Conservation (phyloP, 2,888 invertebrate species). For the Heteropelma amictum region DNA sequence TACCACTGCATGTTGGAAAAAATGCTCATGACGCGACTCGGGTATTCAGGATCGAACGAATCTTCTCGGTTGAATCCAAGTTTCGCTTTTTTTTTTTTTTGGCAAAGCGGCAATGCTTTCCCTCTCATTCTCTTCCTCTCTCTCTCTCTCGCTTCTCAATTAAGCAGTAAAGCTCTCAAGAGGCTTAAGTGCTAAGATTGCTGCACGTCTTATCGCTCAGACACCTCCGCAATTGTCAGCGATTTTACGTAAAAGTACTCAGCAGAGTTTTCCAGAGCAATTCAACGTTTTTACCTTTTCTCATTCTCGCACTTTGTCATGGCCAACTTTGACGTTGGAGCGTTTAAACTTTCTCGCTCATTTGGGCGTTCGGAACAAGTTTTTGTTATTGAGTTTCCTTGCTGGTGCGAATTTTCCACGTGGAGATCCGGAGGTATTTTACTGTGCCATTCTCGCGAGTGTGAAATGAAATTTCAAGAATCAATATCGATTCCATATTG, state of each 20-base stretch:
- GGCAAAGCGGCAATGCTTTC: slow-evolving; percentile 11
- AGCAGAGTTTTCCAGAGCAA: not conserved
- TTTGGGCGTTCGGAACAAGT: slow-evolving; percentile 16
- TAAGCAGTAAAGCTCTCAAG: slow-evolving; percentile 68
- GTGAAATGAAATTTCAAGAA: no score
- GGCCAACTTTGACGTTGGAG: slow-evolving; percentile 10
- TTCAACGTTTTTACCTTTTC: slow-evolving; percentile 26
- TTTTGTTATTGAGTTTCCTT: slow-evolving; percentile 40
- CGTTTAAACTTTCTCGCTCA: not conserved
- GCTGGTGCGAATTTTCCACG: slow-evolving; percentile 12
- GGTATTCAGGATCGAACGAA: slow-evolving; percentile 26
- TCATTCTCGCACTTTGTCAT: slow-evolving; percentile 3
- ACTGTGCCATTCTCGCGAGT: not conserved
- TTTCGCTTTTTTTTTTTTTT: not conserved
- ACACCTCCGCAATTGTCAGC: slow-evolving; percentile 69
- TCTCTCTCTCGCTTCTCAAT: slow-evolving; percentile 60
- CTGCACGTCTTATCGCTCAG: slow-evolving; percentile 63
- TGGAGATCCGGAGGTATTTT: not conserved
- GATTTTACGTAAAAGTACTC: slow-evolving; percentile 59
- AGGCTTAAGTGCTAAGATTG: slow-evolving; percentile 66
- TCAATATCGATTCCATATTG: no score
- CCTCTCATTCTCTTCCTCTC: slow-evolving; percentile 19
- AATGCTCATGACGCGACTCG: no score
- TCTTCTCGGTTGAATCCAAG: not conserved
- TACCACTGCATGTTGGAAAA: no score